Evolutionary conservation across 2,888 invertebrate genomes (phyloP), one percentile per base, ranked within the genome.

Genomic region (Mythimna lalbum): DNA sequence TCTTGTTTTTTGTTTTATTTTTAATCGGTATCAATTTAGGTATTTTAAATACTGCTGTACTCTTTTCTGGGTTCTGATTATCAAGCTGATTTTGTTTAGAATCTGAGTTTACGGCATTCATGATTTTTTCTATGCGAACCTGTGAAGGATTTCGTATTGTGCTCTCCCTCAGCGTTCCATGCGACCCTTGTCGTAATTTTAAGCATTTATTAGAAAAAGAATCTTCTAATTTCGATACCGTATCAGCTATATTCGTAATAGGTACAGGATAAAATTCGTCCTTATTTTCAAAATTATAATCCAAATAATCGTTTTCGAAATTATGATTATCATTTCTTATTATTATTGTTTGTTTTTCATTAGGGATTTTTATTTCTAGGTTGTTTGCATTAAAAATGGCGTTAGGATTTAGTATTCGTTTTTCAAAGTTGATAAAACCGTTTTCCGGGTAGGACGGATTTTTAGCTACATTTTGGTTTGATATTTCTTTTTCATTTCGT

Each of bases 21-120:
- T 83, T 72, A 5, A 69, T 56, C 59, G 60, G 64, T 31, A 66
- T 7, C 21, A 36, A 36, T 57, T 64, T 66, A 1, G 76, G 77
- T 52, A 73, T 68, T 80, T 74, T 70, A 50, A 76, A 86, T 67
- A 57, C 63, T 56, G n/a, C 70, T 14, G 63, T 65, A 2, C 17
- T 23, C 2, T 68, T 64, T 55, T 67, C 60, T 0, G 52, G 5
- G 2, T 14, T 23, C 17, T 67, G 17, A 27, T 23, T 65, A 12
- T 53, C 63, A 14, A 39, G 6, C 19, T 27, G n/a, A 5, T 5
- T 57, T 47, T 6, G 47, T 47, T 6, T 6, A 4, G 23, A 23
- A n/a, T 70, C 39, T 23, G 21, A 19, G n/a, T 62, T 68, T 14
- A 73, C 7, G 2, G n/a, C 31, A 6, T 4, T 59, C 0, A 73